phyloP scores from a whole-genome alignment of 2,888 invertebrate genomes.

The Patella caerulea region DNA sequence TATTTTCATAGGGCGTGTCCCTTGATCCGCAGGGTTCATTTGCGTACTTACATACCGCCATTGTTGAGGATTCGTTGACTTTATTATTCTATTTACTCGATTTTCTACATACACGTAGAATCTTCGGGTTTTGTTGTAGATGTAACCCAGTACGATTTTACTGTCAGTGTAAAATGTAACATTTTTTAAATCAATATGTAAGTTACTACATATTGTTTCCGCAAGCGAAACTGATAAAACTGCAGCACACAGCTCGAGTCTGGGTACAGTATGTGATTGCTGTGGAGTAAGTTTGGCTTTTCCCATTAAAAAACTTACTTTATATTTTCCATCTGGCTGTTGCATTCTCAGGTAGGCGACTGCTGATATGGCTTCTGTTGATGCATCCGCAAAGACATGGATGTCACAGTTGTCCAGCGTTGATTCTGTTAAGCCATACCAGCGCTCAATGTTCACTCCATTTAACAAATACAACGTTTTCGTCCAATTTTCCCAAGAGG shows the following conservation, averaged over 20 bases:
- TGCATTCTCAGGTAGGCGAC: conserved; percentile 8
- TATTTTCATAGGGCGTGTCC: neutral
- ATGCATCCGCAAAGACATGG: neutral
- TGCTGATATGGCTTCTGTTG: neutral
- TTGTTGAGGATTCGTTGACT: conserved; percentile 9
- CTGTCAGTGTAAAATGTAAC: conserved; percentile 22
- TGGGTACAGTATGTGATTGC: conserved; percentile 16
- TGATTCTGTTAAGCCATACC: neutral
- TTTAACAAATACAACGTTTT: neutral
- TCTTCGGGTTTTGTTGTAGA: conserved; percentile 9
- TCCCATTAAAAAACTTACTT: conserved; percentile 9
- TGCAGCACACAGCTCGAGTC: conserved; percentile 27
- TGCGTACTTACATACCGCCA: conserved; percentile 19
- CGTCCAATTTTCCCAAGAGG: neutral
- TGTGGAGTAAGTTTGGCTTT: conserved; percentile 22
- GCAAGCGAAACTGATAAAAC: conserved; percentile 20
- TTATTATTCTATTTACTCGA: neutral
- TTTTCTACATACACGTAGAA: conserved; percentile 24
- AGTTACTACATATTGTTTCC: neutral
- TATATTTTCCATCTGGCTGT: neutral
- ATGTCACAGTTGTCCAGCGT: neutral
- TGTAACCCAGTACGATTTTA: conserved; percentile 19
- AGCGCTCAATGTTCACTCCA: neutral
- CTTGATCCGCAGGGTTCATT: conserved; percentile 13
- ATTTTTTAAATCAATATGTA: neutral